Percentiles rank a stretch among this genome's conserved stretches.
These are phyloP conservation scores for Pangasius mekongensis DNA, from an alignment of 2,797 vertebrate genomes.

Conservation along the genomic window DNA sequence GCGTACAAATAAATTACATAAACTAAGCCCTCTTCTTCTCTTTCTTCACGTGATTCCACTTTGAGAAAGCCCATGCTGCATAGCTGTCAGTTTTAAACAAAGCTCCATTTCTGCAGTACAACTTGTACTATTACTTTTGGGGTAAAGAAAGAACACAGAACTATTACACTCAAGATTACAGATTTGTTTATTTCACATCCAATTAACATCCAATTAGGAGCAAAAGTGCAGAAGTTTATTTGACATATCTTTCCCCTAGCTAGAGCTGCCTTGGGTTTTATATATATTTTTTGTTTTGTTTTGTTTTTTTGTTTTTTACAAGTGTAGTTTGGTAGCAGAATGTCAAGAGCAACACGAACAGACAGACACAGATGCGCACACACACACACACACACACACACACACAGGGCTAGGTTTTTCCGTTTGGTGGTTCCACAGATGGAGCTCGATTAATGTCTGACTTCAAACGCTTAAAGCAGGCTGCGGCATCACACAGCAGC, in stretches of 20 bases:
- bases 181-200: neutral
- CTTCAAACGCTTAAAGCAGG: conserved; percentile 52
- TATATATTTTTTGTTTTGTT: too few species aligned
- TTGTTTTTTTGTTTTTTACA: neutral
- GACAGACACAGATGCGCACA: neutral
- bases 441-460: conserved; percentile 47
- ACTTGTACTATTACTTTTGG: too few species aligned
- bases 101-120: neutral
- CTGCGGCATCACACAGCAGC: conserved; percentile 44
- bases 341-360: neutral
- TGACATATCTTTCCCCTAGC: neutral
- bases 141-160: neutral
- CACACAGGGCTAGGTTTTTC: neutral
- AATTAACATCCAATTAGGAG: neutral
- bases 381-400: neutral
- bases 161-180: neutral
- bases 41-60: neutral
- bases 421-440: conserved; percentile 36
- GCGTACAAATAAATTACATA: neutral
- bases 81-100: neutral
- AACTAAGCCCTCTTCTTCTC: neutral
- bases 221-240: neutral
- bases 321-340: neutral
- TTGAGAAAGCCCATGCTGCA: neutral
- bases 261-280: neutral